Base-by-base conservation (phyloP, 2,113 vertebrate species). In the Benitochromis conjunctus region DNA sequence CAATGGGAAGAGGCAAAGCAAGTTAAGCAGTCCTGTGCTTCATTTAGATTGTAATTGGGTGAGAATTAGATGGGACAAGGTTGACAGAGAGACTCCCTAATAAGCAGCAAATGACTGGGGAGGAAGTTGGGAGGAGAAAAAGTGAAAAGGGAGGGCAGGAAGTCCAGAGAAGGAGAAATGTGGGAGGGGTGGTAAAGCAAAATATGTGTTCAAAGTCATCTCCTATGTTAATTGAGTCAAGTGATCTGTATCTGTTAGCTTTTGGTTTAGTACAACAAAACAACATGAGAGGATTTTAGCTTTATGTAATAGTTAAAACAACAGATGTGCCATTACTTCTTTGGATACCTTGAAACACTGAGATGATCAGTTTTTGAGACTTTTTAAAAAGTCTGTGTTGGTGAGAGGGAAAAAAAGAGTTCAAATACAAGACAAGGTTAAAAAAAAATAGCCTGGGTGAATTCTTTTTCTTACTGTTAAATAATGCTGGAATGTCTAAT, bases 31-130 rank as follows among this genome's bases (percentile, higher is more conserved):
- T 74, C 92, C 80, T 90, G 88, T 91, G 93, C 91, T 93, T 96
- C 92, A 93, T 95, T 95, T 93, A 94, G 91, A 87, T 90, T 81
- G 90, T 95, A 95, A 96, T 96, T 95, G 94, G 91, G 84, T 92
- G 92, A 87, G 92, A 93, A 95, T 94, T 93, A 92, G 91, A 92
- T 62, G 89, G 92, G 91, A 92, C 91, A 90, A 90, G 84, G 93
- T 91, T 94, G 94, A 92, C 93, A 89, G 90, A 93, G 85, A 89
- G 88, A 89, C 88, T 91, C 18, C 58, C 46, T 94, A 95, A 94
- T 93, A 81, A 93, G 87, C 85, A 80, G 76, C 51, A 93, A 95
- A 92, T 86, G 91, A 94, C 85, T 84, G 48, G 60, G 88, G 71
- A 87, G 84, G 88, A 85, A 85, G 31, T 80, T 83, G 64, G 84